These are phyloP conservation scores for Semicossyphus pulcher DNA, from an alignment of 2,113 vertebrate species.

Conservation along the genomic window DNA sequence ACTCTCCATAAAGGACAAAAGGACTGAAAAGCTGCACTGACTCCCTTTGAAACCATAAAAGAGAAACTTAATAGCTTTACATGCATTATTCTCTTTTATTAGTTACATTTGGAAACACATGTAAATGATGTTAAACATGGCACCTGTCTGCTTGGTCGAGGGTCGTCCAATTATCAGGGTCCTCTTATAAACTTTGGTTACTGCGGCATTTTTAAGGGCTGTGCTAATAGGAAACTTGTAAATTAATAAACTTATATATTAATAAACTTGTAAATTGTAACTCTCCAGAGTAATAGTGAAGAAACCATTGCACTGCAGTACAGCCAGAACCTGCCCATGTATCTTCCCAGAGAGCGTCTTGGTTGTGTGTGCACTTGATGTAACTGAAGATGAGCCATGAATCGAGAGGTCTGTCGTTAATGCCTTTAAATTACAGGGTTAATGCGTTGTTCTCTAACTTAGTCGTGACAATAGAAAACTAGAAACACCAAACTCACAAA, in stretches of 20 bases:
- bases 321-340: constrained; percentile 13
- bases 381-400: constrained; percentile 15
- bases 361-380: constrained; percentile 8
- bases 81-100: no score
- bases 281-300: not conserved
- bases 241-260: not conserved
- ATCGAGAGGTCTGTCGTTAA: not conserved
- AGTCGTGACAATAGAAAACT: constrained; percentile 23
- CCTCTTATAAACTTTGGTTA: no score
- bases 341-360: not conserved
- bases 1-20: no score
- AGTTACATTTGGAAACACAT: no score
- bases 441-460: constrained; percentile 8
- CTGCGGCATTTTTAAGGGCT: not conserved
- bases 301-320: not conserved
- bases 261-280: not conserved
- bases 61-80: no score
- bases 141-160: no score
- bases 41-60: no score
- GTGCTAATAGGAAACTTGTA: not conserved
- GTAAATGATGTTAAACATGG: no score
- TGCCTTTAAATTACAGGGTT: constrained; percentile 42
- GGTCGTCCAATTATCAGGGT: no score
- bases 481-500: not conserved
- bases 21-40: no score